Percentiles rank a stretch among this genome's conserved stretches.
Evolutionary conservation across 2,113 vertebrate genomes (phyloP).

Genomic region (Notiomystis cincta): DNA sequence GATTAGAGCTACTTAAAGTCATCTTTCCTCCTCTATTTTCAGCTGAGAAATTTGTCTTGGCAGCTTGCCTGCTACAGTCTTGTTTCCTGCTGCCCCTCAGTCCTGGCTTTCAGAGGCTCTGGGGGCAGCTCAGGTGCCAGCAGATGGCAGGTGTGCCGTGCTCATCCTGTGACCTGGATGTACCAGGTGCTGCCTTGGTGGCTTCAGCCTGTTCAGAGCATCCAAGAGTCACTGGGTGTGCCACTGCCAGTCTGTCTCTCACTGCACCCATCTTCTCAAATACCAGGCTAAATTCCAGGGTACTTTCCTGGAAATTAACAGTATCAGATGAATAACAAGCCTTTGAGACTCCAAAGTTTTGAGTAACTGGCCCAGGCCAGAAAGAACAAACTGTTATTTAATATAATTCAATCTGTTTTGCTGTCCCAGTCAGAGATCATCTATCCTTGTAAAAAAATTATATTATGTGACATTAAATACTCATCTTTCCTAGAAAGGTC

Average conservation of each 20-base stretch:
- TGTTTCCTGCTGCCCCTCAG: neutral
- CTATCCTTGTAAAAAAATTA: neutral
- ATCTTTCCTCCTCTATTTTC: neutral
- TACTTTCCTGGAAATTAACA: neutral
- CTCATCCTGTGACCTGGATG: neutral
- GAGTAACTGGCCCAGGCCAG: neutral
- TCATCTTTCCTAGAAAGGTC: neutral
- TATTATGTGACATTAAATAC: neutral
- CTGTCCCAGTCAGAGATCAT: neutral
- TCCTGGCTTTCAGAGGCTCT: neutral
- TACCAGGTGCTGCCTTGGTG: rapidly evolving
- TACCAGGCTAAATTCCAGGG: neutral
- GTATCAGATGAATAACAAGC: neutral
- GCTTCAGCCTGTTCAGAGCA: rapidly evolving
- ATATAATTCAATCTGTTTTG: neutral
- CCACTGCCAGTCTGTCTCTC: neutral
- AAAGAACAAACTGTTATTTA: neutral
- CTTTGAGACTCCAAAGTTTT: neutral
- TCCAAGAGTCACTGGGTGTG: neutral
- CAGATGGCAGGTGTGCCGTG: rapidly evolving
- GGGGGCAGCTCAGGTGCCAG: neutral
- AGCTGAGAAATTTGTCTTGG: neutral
- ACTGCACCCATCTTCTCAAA: neutral
- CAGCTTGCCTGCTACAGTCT: neutral
- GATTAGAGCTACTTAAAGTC: neutral